Evolutionary conservation across 2,888 invertebrate genomes (phyloP).

Genomic region (Quadroppia sp.): DNA sequence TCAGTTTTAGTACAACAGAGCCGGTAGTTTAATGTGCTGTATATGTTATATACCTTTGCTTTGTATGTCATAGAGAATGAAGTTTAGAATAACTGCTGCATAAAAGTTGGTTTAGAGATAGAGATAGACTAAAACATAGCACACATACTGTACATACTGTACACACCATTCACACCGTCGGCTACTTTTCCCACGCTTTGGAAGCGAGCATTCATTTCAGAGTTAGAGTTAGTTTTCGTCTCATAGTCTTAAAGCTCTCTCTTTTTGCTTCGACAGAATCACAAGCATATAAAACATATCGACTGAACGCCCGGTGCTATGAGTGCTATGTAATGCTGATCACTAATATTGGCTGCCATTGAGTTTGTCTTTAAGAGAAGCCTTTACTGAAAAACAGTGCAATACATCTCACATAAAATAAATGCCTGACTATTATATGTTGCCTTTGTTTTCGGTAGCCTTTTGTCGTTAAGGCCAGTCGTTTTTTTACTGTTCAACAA

Average conservation of each 20-base stretch:
- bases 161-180: slow-evolving; percentile 7
- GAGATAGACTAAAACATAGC: slow-evolving; percentile 4
- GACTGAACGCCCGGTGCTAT: slow-evolving; percentile 15
- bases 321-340: slow-evolving; percentile 11
- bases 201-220: slow-evolving; percentile 15
- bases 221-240: slow-evolving; percentile 8
- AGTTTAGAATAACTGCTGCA: slow-evolving; percentile 25
- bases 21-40: not conserved
- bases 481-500: slow-evolving; percentile 18
- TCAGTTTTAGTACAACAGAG: slow-evolving; percentile 10
- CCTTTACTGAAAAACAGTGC: slow-evolving; percentile 19
- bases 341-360: slow-evolving; percentile 12
- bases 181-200: slow-evolving; percentile 34
- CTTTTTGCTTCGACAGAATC: slow-evolving; percentile 18
- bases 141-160: not conserved
- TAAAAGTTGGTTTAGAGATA: slow-evolving; percentile 5
- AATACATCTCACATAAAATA: slow-evolving; percentile 28
- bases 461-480: slow-evolving; percentile 26
- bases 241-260: slow-evolving; percentile 30
- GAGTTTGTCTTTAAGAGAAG: not conserved
- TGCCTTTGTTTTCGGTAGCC: slow-evolving; percentile 29
- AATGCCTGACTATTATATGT: slow-evolving; percentile 30
- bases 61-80: not conserved
- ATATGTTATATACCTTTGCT: slow-evolving; percentile 20
- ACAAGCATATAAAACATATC: slow-evolving; percentile 15